Conservation (phyloP, 1,140 invertebrate genomes). For the Harlomillsia oculata region DNA sequence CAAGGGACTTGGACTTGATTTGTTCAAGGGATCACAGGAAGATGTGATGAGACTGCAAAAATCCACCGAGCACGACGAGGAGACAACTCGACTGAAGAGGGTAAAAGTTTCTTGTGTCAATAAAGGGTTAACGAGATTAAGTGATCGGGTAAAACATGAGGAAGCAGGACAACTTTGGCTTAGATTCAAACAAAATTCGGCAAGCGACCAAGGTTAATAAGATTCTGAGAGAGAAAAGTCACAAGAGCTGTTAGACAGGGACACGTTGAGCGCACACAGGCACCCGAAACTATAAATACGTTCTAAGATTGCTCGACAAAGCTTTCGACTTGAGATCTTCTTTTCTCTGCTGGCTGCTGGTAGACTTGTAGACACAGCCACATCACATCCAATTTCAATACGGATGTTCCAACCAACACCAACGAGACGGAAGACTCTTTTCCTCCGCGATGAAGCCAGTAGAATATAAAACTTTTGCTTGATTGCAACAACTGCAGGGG, state of each 20-base stretch:
- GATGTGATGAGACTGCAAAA: conserved; percentile 21
- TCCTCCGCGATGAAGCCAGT: not conserved
- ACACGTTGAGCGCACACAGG: not conserved
- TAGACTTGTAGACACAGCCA: too few relatives aligned
- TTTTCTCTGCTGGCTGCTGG: conserved; percentile 9
- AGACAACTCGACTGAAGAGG: not conserved
- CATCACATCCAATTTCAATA: too few relatives aligned
- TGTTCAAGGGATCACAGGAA: conserved; percentile 1
- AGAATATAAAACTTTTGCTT: conserved; percentile 11
- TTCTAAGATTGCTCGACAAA: too few relatives aligned
- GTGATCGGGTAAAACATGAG: not conserved
- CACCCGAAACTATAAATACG: not conserved
- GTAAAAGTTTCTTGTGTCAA: conserved; percentile 31
- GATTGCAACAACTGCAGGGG: conserved; percentile 21
- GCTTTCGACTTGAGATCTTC: too few relatives aligned
- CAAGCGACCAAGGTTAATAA: conserved; percentile 2
- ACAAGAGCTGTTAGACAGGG: not conserved
- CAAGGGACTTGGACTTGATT: too few relatives aligned
- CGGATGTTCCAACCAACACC: not conserved
- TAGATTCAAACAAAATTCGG: not conserved
- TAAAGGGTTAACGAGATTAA: conserved; percentile 34
- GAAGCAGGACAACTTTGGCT: not conserved
- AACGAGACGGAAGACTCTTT: not conserved
- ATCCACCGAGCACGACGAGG: not conserved
- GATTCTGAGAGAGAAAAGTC: not conserved